Evolutionary conservation across 2,113 vertebrate species (phyloP).

Genomic region (Oreochromis spilurus): DNA sequence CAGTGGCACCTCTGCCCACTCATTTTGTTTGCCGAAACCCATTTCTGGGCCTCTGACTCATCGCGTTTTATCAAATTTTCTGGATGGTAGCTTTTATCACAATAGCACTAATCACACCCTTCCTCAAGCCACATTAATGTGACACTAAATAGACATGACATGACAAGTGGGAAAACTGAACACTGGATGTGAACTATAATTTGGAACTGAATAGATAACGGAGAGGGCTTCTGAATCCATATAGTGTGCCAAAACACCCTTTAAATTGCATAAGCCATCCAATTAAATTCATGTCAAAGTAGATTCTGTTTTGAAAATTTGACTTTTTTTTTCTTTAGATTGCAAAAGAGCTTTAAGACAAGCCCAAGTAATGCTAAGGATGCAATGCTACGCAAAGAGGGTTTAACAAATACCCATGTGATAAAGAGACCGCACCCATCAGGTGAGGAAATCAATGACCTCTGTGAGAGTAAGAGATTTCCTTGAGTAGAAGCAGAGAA

Average conservation of each 20-base stretch:
- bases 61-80: constrained; percentile 21
- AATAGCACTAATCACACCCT: constrained; percentile 27
- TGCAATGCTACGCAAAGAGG: not conserved
- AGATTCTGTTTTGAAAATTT: not conserved
- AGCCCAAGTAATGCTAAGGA: not conserved
- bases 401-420: not conserved
- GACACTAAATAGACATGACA: not conserved
- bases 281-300: not conserved
- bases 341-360: not conserved
- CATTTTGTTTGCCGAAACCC: constrained; percentile 31
- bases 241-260: not conserved
- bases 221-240: not conserved
- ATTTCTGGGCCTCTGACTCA: constrained; percentile 23
- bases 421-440: not conserved
- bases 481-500: not conserved
- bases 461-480: not conserved
- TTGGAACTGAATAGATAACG: not conserved
- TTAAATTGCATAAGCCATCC: not conserved
- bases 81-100: constrained; percentile 36
- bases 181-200: not conserved
- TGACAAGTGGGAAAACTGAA: not conserved
- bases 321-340: not conserved
- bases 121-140: not conserved
- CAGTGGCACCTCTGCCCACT: constrained; percentile 16
- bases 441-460: not conserved